These are phyloP conservation scores for Alectoris magna DNA, from an alignment of 2,797 vertebrate species.

Conservation along the genomic window DNA sequence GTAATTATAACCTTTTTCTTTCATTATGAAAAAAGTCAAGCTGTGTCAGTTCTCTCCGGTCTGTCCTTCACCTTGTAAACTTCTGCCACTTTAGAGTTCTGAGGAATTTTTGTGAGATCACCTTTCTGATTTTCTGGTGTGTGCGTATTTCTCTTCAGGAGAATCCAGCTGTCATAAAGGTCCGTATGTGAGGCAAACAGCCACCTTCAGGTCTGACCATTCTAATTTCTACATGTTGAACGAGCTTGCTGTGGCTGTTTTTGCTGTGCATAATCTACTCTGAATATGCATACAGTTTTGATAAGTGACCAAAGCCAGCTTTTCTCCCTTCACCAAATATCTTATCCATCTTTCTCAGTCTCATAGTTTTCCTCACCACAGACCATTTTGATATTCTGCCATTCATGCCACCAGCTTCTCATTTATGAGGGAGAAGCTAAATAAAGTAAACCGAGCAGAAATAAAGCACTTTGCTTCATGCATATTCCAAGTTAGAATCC, in stretches of 20 bases:
- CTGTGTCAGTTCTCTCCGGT: neutral
- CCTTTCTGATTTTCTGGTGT: neutral
- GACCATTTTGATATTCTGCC: fast-evolving
- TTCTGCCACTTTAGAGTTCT: neutral
- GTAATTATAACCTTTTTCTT: neutral
- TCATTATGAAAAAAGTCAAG: neutral
- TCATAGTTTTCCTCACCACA: neutral
- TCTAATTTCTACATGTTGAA: neutral
- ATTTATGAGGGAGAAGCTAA: neutral
- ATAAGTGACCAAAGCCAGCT: neutral
- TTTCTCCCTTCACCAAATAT: neutral
- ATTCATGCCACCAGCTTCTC: neutral
- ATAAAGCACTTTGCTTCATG: neutral
- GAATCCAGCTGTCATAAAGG: neutral
- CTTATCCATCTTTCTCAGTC: neutral
- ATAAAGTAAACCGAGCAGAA: neutral
- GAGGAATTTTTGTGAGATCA: neutral
- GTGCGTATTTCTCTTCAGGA: neutral
- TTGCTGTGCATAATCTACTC: neutral
- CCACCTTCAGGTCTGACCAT: neutral
- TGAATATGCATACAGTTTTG: neutral
- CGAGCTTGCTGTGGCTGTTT: neutral
- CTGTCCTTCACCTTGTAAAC: neutral
- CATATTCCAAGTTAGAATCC: neutral
- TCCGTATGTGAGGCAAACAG: neutral